Conservation (phyloP, 1,140 invertebrate species). For the Listronotus bonariensis region DNA sequence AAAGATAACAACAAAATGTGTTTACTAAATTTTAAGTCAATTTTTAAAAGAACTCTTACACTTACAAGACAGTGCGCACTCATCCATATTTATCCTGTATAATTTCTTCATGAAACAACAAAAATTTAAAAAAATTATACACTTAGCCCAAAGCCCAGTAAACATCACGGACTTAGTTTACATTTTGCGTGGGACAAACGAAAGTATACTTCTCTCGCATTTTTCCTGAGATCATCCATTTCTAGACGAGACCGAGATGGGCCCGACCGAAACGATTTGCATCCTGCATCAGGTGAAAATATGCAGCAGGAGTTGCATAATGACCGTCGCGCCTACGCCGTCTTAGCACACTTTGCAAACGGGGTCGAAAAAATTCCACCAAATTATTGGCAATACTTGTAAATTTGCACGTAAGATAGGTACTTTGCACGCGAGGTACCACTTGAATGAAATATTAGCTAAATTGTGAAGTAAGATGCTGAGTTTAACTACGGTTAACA, state of each 20-base stretch:
- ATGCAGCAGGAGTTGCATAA: constrained; percentile 13
- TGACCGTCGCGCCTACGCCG: constrained; percentile 7
- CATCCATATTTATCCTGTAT: too few relatives aligned
- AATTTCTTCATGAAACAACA: too few relatives aligned
- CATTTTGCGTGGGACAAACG: constrained; percentile 7
- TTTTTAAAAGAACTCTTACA: too few relatives aligned
- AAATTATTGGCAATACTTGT: constrained; percentile 6
- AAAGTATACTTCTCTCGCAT: constrained; percentile 14
- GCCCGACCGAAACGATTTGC: constrained; percentile 4
- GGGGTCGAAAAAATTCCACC: constrained; percentile 3
- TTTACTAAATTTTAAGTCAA: too few relatives aligned
- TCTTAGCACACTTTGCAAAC: background rate
- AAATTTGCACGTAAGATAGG: background rate
- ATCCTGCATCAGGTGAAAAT: constrained; percentile 14
- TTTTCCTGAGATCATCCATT: constrained; percentile 14
- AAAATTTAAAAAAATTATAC: too few relatives aligned
- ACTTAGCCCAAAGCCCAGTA: background rate
- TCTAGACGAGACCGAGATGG: constrained; percentile 7
- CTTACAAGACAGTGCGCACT: too few relatives aligned
- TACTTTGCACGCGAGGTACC: background rate
- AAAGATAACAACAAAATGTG: too few relatives aligned
- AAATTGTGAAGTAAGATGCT: too few relatives aligned
- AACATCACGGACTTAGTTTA: background rate
- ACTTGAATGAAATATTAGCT: too few relatives aligned
- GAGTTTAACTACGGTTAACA: too few relatives aligned